Base-by-base conservation (phyloP, 37 sponge, comb jelly and placozoan species). In the Ephydatia muelleri region DNA sequence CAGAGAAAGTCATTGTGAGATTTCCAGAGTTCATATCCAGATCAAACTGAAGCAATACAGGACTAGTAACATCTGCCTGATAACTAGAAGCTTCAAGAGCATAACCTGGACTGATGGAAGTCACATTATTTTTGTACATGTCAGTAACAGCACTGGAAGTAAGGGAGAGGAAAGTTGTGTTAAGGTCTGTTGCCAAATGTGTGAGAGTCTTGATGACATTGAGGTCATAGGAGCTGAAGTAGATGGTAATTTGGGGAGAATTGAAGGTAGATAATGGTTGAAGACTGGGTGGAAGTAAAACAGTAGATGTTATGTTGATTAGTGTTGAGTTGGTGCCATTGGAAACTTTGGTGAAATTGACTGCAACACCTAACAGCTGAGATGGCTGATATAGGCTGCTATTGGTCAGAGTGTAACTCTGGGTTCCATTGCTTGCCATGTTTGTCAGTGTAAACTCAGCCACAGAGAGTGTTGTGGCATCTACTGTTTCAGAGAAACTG, bases 401-500 rank as follows among this genome's bases (percentile, higher is more conserved):
- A 34, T 71, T 68, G 38, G 79, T 72, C 11, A 93, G 57, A 0
- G 65, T 83, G 70, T 83, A 86, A 0, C 27, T 28, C 74, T 93
- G 47, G 2, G 83, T 76, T 11, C 68, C 22, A 25, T 39, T 39
- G 19, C 40, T 81, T 30, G 48, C 21, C 28, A 37, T 38, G 69
- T 88, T 88, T 49, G 67, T 78, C 8, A 96, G 77, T n/a, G 90
- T 89, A 5, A 96, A 84, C 43, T 94, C 75, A 21, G 83, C 79
- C 32, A 96, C 90, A 66, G 87, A 79, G 43, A 96, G 90, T 33
- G 92, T 91, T 0, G 88, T 72, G 0, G 88, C 97, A 76, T 96
- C 90, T 2, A 96, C 97, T 30, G 97, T 94, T 76, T 96, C 97
- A 78, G 88, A 87, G 84, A 96, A 96, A 47, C 69, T 73, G 22